These are phyloP conservation scores for Falco berigora DNA, from an alignment of 2,797 vertebrate species.

Conservation along the genomic window DNA sequence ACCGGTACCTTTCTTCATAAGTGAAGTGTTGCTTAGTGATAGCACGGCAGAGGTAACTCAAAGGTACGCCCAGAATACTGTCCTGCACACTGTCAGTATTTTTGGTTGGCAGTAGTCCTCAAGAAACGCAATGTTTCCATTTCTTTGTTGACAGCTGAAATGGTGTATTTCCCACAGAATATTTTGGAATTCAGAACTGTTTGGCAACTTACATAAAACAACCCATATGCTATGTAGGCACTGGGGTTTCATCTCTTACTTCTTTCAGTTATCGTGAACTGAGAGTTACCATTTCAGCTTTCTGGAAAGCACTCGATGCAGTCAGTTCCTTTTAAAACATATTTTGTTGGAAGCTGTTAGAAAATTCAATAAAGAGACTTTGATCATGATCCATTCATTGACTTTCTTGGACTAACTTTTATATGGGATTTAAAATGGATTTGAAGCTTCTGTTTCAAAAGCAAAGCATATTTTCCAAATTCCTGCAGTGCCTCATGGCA, in stretches of 20 bases:
- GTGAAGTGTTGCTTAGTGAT: neutral
- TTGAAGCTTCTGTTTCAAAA: slow-evolving; percentile 64
- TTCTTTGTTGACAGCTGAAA: neutral
- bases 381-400: slow-evolving; percentile 57
- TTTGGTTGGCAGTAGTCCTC: neutral
- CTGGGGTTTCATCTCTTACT: neutral
- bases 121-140: neutral
- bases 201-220: neutral
- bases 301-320: slow-evolving; percentile 37
- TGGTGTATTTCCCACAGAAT: neutral
- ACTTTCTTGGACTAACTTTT: slow-evolving; percentile 54
- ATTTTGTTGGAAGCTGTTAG: slow-evolving; percentile 36
- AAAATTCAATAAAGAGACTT: slow-evolving; percentile 53
- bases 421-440: slow-evolving; percentile 59
- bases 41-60: neutral
- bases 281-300: slow-evolving; percentile 26
- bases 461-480: slow-evolving; percentile 35
- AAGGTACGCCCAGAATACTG: neutral
- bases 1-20: neutral
- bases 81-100: neutral
- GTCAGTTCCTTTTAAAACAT: slow-evolving; percentile 33
- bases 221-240: neutral
- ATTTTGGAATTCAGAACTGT: neutral
- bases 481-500: slow-evolving; percentile 36
- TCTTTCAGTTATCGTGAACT: neutral